Conservation (phyloP, 2,797 vertebrate genomes). For the Tenualosa thibaudeaui region DNA sequence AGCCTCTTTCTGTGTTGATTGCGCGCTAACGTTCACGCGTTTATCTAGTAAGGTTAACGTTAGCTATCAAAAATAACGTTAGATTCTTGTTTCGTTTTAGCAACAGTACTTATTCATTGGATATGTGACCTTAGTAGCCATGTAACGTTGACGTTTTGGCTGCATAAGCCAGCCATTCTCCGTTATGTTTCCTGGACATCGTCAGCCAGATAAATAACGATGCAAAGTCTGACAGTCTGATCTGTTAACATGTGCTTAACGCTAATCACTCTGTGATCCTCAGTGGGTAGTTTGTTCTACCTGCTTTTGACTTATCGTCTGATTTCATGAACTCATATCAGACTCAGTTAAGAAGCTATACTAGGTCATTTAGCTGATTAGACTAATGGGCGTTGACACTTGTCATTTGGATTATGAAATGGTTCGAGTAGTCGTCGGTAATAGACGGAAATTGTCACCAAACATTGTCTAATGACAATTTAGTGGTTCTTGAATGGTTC, state of each 20-base stretch:
- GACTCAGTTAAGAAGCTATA: not conserved
- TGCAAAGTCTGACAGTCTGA: not conserved
- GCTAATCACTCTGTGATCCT: too few relatives aligned
- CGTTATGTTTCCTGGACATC: not conserved
- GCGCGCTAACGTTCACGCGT: not conserved
- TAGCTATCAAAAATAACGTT: not conserved
- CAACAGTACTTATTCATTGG: not conserved
- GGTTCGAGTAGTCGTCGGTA: not conserved
- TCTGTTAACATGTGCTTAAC: not conserved
- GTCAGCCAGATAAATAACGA: not conserved
- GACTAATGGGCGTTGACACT: too few relatives aligned
- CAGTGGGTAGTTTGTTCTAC: not conserved
- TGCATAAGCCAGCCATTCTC: not conserved
- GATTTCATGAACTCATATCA: too few relatives aligned
- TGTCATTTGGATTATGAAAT: not conserved
- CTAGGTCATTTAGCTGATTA: not conserved
- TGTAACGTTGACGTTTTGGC: not conserved
- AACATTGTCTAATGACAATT: too few relatives aligned
- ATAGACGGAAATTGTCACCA: too few relatives aligned
- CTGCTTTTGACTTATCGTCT: too few relatives aligned
- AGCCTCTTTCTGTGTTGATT: not conserved
- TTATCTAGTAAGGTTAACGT: not conserved
- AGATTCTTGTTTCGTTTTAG: not conserved
- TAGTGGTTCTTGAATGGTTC: not conserved
- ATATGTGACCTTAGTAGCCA: not conserved